Base-by-base conservation (phyloP, 2,888 invertebrate genomes). In the Lepeophtheirus nordmannii region DNA sequence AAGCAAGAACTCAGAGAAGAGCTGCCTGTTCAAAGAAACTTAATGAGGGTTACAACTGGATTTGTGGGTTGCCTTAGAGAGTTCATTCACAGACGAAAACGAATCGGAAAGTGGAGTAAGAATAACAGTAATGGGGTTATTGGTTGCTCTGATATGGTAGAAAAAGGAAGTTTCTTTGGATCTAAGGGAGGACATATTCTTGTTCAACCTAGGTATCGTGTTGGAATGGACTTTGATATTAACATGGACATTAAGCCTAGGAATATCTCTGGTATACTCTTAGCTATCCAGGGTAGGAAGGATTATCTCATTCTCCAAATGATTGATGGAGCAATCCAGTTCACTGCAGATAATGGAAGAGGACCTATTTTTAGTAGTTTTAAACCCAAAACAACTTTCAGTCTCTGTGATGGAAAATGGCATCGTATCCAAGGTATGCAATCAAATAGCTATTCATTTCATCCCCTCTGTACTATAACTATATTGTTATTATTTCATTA, bases 321-420 rank as follows among this genome's bases (percentile, higher is more conserved):
- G 78, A 78, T 88, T 2, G 84, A 92, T 71, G 93, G 94, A 69
- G 82, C 84, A 67, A 82, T 97, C 10, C 63, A 83, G 68, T 85
- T 91, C 71, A 83, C 85, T 0, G 89, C 87, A 1, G 88, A 89
- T 70, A 87, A 88, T 71, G 87, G 87, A 0, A 85, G 82, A 72
- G 91, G 90, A 10, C 82, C 85, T 1, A 85, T 89, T 71, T 82
- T 82, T 1, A 85, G 89, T 1, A 82, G 81, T 23, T 89, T 84
- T 74, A 72, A 68, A 2, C 82, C 83, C 40, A 79, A 81, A 59
- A 80, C 82, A 62, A 81, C 82, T 68, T 82, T 84, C 71, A 78
- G 80, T 68, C 81, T 94, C 68, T 98, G 97, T 74, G 92, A 98
- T 76, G 96, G 97, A 61, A 81, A 87, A 67, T 98, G 96, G 96